These are phyloP conservation scores for Formica aserva DNA, from an alignment of 2,888 invertebrate genomes.

Conservation along the genomic window DNA sequence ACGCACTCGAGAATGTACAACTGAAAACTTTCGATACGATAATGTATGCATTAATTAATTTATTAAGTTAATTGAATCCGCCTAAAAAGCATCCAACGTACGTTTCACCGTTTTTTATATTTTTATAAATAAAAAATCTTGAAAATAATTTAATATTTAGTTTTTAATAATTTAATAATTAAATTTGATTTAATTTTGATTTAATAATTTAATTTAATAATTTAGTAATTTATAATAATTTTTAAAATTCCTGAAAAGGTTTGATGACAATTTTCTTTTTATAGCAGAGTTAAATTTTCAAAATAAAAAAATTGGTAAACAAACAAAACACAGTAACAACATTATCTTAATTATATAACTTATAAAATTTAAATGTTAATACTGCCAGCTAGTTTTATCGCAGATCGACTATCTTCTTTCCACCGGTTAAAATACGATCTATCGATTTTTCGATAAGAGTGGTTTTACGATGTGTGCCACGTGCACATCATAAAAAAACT, in stretches of 20 bases:
- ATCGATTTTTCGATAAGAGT: conserved; percentile 33
- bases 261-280: background rate
- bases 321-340: background rate
- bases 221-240: background rate
- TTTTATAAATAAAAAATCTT: background rate
- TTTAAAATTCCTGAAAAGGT: background rate
- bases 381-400: background rate
- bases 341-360: background rate
- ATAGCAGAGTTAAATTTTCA: background rate
- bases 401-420: background rate
- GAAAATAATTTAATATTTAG: background rate
- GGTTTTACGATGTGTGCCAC: conserved; percentile 14
- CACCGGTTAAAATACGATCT: background rate
- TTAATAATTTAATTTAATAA: no score
- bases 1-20: conserved; percentile 13
- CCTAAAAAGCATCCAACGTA: background rate
- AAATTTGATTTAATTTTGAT: no score
- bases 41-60: conserved; percentile 6
- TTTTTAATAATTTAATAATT: no score
- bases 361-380: conserved; percentile 4
- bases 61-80: background rate
- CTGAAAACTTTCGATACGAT: background rate
- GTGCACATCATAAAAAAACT: conserved; percentile 4
- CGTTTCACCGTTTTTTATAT: background rate
- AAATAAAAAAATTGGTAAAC: background rate